These are phyloP conservation scores for Xiphophorus birchmanni DNA, from an alignment of 2,797 vertebrate genomes.

Conservation along the genomic window DNA sequence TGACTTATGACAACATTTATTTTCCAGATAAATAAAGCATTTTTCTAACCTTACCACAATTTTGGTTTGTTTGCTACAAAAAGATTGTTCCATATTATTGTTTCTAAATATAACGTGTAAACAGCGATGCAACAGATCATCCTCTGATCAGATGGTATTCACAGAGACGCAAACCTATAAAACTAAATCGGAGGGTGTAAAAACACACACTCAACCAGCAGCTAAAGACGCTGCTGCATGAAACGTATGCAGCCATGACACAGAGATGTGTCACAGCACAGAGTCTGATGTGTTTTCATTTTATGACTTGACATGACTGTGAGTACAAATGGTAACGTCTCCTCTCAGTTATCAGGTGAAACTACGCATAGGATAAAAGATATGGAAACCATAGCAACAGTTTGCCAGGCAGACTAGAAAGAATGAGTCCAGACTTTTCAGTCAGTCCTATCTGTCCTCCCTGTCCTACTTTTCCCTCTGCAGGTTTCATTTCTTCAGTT, in stretches of 20 bases:
- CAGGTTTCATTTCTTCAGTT: background rate
- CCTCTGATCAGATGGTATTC: background rate
- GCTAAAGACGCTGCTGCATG: background rate
- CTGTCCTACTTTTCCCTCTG: constrained; percentile 24
- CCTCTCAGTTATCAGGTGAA: constrained; percentile 42
- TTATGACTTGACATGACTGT: background rate
- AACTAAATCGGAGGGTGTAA: background rate
- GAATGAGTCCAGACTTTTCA: constrained; percentile 63
- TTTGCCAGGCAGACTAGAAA: constrained; percentile 15
- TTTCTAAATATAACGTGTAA: background rate
- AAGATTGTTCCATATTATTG: background rate
- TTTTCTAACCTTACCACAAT: background rate
- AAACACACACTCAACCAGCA: background rate
- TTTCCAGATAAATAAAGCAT: background rate
- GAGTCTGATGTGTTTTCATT: no score
- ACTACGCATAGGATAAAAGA: constrained; percentile 51
- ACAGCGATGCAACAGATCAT: background rate
- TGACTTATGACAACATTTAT: background rate
- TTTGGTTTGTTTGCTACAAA: background rate
- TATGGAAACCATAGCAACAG: constrained; percentile 66
- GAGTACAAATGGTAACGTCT: constrained; percentile 11
- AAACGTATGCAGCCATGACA: background rate
- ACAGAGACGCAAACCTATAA: background rate
- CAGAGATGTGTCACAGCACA: background rate
- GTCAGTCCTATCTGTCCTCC: constrained; percentile 36